Evolutionary conservation across 2,888 invertebrate genomes (phyloP).

Genomic region (Tupiocoris notatus): DNA sequence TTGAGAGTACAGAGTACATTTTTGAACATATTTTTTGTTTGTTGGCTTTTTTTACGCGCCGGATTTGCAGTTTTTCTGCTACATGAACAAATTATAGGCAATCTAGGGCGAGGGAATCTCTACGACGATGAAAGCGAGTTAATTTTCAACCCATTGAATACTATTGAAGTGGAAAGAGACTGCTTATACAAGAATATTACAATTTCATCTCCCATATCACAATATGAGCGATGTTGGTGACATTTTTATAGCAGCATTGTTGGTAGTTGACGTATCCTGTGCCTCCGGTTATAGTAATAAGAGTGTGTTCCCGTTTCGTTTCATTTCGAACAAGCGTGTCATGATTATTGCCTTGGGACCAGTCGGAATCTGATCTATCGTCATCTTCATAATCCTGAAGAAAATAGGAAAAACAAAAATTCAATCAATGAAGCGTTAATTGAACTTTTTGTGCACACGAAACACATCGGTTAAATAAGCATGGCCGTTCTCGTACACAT

Average conservation of each 20-base stretch:
- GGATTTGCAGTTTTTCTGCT: too few relatives aligned
- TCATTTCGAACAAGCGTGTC: constrained; percentile 49
- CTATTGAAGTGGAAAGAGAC: not conserved
- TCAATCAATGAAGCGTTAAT: not conserved
- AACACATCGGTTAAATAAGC: too few relatives aligned
- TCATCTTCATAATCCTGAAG: constrained; percentile 70
- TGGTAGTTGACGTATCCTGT: constrained; percentile 85
- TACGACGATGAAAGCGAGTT: too few relatives aligned
- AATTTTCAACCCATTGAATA: not conserved
- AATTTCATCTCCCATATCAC: constrained; percentile 87
- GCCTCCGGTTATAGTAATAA: constrained; percentile 83
- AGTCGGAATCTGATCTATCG: constrained; percentile 35
- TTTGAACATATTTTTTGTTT: too few relatives aligned
- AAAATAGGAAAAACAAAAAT: not conserved
- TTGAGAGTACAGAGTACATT: too few relatives aligned
- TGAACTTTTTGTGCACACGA: too few relatives aligned
- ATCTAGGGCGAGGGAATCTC: too few relatives aligned
- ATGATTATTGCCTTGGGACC: constrained; percentile 54
- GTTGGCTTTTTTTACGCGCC: too few relatives aligned
- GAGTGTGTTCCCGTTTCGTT: constrained; percentile 57
- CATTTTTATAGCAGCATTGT: constrained; percentile 66
- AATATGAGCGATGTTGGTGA: constrained; percentile 69
- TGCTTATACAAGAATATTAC: constrained; percentile 52
- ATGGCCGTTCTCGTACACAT: not conserved
- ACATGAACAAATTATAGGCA: too few relatives aligned